A percentile compares a stretch with the other conserved stretches of the same genome.
phyloP scores from a whole-genome alignment of 2,888 invertebrate species.

The Mactromeris polynyma region DNA sequence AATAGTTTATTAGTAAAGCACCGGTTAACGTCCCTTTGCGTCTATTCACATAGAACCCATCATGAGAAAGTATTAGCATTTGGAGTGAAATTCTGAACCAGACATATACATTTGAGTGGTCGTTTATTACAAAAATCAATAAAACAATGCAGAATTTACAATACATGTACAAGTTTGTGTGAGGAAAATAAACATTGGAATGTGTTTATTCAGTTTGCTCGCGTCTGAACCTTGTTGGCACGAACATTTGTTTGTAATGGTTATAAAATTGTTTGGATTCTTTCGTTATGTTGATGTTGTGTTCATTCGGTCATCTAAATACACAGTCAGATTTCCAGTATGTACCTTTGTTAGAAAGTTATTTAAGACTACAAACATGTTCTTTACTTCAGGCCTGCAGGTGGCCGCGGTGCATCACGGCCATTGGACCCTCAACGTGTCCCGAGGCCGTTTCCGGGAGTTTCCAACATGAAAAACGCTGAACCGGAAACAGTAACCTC shows the following conservation, averaged over 20 bases:
- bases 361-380: background rate
- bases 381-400: constrained; percentile 44
- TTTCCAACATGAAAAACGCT: constrained; percentile 24
- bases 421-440: constrained; percentile 57
- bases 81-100: too few relatives aligned
- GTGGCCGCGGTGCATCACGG: constrained; percentile 43
- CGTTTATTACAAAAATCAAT: background rate
- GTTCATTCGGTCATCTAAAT: background rate
- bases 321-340: background rate
- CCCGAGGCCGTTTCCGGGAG: constrained; percentile 54
- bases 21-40: too few relatives aligned
- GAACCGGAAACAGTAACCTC: constrained; percentile 56
- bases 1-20: too few relatives aligned
- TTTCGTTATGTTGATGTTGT: background rate
- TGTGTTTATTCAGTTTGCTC: background rate
- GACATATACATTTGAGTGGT: too few relatives aligned
- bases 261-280: background rate
- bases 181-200: background rate
- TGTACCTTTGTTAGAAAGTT: background rate
- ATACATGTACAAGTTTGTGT: background rate
- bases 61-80: too few relatives aligned
- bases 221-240: background rate
- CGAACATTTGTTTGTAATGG: background rate
- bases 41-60: too few relatives aligned
- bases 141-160: background rate